Percentiles rank a stretch among this genome's conserved stretches.
These are phyloP conservation scores for Cebus imitator DNA, from an alignment of 2,113 vertebrate genomes.

Conservation along the genomic window DNA sequence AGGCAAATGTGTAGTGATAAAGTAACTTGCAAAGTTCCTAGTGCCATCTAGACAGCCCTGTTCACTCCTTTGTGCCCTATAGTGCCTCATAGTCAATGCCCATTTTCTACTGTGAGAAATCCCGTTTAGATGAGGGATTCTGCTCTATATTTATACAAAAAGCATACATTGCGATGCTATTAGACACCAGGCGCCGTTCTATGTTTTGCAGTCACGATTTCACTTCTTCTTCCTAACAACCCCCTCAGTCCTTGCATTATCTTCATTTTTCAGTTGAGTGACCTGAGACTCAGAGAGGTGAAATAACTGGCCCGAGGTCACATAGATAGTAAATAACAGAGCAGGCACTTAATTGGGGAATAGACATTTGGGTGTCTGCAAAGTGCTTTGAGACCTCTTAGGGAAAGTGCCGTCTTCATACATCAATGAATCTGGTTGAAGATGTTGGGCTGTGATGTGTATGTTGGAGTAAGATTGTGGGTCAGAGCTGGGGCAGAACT, in stretches of 20 bases:
- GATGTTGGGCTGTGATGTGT: accelerated
- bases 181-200: not conserved
- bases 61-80: not conserved
- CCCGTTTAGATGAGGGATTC: not conserved
- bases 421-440: not conserved
- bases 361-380: not conserved
- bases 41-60: not conserved
- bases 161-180: not conserved
- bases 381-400: not conserved
- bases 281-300: not conserved
- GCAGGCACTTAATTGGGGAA: not conserved
- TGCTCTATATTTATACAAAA: not conserved
- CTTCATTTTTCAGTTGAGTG: not conserved
- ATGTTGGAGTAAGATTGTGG: not conserved
- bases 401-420: not conserved
- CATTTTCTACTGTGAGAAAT: not conserved
- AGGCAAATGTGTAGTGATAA: not conserved
- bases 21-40: not conserved
- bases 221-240: not conserved
- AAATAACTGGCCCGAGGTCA: not conserved
- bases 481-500: not conserved
- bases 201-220: not conserved
- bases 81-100: not conserved
- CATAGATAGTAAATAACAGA: not conserved
- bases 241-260: not conserved